Percentiles rank a stretch among this genome's conserved stretches.
Conservation (phyloP, 2,113 vertebrate species). For the Gallinago paraguaiae region DNA sequence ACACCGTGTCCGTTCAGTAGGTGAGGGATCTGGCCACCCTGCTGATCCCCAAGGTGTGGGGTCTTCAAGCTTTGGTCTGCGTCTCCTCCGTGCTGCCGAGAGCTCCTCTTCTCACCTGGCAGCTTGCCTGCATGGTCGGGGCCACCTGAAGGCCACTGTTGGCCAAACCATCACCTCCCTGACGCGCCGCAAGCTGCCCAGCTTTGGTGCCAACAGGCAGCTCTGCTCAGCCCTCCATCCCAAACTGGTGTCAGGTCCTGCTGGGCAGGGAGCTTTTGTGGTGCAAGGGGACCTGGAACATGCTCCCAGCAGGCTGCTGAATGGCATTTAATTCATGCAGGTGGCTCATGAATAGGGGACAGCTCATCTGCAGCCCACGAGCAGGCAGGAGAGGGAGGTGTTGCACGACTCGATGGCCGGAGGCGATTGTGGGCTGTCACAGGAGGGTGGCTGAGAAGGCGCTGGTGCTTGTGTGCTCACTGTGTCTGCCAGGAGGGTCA, state of each 20-base stretch:
- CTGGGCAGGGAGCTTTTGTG: not conserved
- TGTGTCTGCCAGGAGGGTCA: not conserved
- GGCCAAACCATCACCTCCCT: not conserved
- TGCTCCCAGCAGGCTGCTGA: not conserved
- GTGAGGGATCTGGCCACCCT: not conserved
- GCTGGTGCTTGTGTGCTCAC: rapidly evolving
- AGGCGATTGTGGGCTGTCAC: not conserved
- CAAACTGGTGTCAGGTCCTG: not conserved
- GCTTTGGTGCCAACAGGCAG: rapidly evolving
- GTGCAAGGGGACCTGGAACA: not conserved
- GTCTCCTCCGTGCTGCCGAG: not conserved
- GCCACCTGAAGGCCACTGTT: not conserved
- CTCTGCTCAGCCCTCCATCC: not conserved
- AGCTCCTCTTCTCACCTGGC: not conserved
- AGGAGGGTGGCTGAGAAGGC: not conserved
- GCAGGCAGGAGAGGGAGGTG: not conserved
- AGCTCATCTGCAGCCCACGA: not conserved
- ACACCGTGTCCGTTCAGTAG: rapidly evolving
- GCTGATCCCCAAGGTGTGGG: not conserved
- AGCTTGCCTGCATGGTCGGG: not conserved
- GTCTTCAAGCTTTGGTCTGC: not conserved
- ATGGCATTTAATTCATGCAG: not conserved
- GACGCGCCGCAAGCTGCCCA: rapidly evolving
- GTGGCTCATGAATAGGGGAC: not conserved
- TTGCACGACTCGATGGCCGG: not conserved